phyloP scores from a whole-genome alignment of 1,140 invertebrate genomes.

The Pseudomyrmex dendroicus region DNA sequence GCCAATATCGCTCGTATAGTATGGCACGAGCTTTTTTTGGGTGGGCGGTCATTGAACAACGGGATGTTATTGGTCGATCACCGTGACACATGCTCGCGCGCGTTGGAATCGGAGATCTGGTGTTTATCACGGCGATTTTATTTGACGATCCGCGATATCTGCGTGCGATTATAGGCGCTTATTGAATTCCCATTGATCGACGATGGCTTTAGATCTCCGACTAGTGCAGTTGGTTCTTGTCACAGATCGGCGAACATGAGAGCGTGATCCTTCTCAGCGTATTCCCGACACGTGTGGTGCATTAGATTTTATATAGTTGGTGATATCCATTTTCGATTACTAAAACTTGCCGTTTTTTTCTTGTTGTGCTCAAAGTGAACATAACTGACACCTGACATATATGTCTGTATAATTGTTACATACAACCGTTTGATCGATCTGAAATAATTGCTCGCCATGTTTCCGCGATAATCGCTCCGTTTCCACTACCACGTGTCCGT shows the following conservation, averaged over 20 bases:
- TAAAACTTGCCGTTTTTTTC: not conserved
- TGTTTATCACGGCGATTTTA: slow-evolving; percentile 45
- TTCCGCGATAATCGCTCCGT: slow-evolving; percentile 35
- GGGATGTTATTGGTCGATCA: slow-evolving; percentile 62
- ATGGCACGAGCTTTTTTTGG: slow-evolving; percentile 44
- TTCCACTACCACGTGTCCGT: slow-evolving; percentile 40
- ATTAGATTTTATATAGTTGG: slow-evolving; percentile 9
- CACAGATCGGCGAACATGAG: not conserved
- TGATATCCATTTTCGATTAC: not conserved
- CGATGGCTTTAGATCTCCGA: slow-evolving; percentile 15
- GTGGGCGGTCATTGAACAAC: slow-evolving; percentile 53
- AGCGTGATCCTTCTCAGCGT: not conserved
- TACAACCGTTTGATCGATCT: slow-evolving; percentile 7
- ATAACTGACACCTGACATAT: not conserved
- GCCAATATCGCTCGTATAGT: slow-evolving; percentile 53
- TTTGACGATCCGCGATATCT: slow-evolving; percentile 24
- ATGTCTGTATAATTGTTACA: not conserved
- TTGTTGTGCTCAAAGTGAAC: slow-evolving; percentile 24
- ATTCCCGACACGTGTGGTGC: slow-evolving; percentile 28
- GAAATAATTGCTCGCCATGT: slow-evolving; percentile 21
- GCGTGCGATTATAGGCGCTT: slow-evolving; percentile 2
- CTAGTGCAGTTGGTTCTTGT: not conserved
- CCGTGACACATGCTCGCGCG: slow-evolving; percentile 64
- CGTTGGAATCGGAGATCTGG: slow-evolving; percentile 33
- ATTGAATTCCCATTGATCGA: slow-evolving; percentile 25